phyloP scores from a whole-genome alignment of 2,797 vertebrate species.

The Xenops minutus region DNA sequence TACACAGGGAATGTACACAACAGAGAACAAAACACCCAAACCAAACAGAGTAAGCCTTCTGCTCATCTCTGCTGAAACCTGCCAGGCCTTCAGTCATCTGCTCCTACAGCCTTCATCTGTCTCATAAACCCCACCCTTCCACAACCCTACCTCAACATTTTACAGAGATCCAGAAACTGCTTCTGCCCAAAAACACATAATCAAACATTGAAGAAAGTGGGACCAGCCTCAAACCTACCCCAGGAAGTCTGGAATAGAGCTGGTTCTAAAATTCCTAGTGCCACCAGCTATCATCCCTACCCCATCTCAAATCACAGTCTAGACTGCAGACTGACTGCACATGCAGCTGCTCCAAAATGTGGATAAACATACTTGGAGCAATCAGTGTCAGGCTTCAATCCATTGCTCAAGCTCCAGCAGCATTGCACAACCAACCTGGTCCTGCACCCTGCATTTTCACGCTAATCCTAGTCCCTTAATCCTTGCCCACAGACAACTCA shows the following conservation, averaged over 20 bases:
- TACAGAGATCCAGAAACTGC: background rate
- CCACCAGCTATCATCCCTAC: background rate
- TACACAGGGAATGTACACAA: background rate
- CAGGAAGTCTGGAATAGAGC: background rate
- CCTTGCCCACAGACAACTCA: background rate
- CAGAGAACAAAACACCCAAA: background rate
- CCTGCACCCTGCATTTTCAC: background rate
- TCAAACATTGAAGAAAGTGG: rapidly evolving
- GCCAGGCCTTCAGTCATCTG: background rate
- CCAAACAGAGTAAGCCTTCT: background rate
- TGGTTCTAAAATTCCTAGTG: background rate
- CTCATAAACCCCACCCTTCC: background rate
- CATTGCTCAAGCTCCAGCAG: background rate
- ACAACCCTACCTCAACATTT: background rate
- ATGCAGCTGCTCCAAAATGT: rapidly evolving
- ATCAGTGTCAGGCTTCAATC: background rate
- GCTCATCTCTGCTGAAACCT: background rate
- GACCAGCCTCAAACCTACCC: background rate
- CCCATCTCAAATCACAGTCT: background rate
- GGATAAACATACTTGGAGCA: background rate
- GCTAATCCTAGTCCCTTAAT: background rate
- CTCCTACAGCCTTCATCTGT: background rate
- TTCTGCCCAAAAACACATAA: background rate
- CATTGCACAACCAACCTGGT: background rate
- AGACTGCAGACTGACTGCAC: rapidly evolving